Evolutionary conservation across 1,140 invertebrate genomes (phyloP).

Genomic region (Zaprionus nigranus): DNA sequence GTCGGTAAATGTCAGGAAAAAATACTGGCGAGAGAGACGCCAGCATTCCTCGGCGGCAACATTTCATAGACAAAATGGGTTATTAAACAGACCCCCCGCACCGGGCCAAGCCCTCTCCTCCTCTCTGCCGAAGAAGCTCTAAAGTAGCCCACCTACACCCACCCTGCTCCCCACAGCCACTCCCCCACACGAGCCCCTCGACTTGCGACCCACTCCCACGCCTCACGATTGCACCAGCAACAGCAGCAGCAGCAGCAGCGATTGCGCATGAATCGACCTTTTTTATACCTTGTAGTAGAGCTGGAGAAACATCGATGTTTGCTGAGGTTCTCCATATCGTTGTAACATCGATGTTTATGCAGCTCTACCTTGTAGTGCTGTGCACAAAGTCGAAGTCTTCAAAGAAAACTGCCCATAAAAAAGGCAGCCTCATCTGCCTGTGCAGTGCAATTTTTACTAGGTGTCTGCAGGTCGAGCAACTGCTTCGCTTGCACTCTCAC

Average conservation of each 20-base stretch:
- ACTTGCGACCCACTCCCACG: neutral
- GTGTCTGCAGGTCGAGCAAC: neutral
- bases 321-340: too few relatives aligned
- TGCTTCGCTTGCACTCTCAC: neutral
- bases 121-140: constrained; percentile 15
- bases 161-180: neutral
- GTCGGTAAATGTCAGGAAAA: constrained; percentile 60
- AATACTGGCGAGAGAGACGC: constrained; percentile 37
- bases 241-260: neutral
- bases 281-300: neutral
- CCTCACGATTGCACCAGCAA: constrained; percentile 4
- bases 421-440: neutral
- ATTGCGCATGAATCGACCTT: constrained; percentile 23
- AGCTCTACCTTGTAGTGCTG: neutral
- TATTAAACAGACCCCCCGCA: constrained; percentile 28
- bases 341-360: too few relatives aligned
- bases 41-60: constrained; percentile 53
- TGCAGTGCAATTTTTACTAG: too few relatives aligned
- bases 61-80: constrained; percentile 57
- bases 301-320: too few relatives aligned
- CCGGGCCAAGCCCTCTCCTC: constrained; percentile 2
- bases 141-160: neutral
- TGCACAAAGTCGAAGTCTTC: neutral
- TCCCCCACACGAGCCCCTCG: neutral
- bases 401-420: too few relatives aligned